A percentile compares a stretch with the other conserved stretches of the same genome.
Evolutionary conservation across 2,888 invertebrate genomes (phyloP).

Genomic region (Lasioglossum vierecki): DNA sequence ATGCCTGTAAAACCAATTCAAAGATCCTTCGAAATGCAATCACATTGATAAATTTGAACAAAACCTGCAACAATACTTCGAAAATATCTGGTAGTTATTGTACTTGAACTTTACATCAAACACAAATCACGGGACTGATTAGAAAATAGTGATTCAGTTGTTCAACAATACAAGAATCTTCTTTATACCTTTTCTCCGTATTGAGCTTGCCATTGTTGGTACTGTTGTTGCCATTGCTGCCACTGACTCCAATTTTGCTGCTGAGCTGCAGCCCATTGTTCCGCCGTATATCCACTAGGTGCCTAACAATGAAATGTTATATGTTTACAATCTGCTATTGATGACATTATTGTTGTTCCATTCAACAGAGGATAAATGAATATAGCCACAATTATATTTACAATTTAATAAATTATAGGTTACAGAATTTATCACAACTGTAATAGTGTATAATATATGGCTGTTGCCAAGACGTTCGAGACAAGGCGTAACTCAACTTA

Average conservation of each 20-base stretch:
- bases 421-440: background rate
- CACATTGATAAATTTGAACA: background rate
- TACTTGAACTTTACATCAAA: background rate
- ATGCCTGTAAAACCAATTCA: background rate
- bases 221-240: constrained; percentile 92
- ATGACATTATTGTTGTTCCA: constrained; percentile 5
- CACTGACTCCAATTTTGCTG: constrained; percentile 91
- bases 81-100: background rate
- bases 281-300: constrained; percentile 85
- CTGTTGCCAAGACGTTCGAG: no score
- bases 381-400: constrained; percentile 1
- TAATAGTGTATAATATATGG: no score
- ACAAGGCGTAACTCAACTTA: no score
- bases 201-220: constrained; percentile 91
- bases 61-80: background rate
- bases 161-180: background rate
- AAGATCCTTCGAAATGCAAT: background rate
- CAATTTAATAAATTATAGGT: background rate
- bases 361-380: constrained; percentile 2
- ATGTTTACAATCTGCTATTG: background rate
- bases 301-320: constrained; percentile 71
- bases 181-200: constrained; percentile 89
- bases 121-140: background rate
- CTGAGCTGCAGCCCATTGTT: constrained; percentile 89
- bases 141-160: background rate